Percentiles rank a stretch among this genome's conserved stretches.
Conservation (phyloP, 2,113 vertebrate genomes). For the Bujurquina vittata region DNA sequence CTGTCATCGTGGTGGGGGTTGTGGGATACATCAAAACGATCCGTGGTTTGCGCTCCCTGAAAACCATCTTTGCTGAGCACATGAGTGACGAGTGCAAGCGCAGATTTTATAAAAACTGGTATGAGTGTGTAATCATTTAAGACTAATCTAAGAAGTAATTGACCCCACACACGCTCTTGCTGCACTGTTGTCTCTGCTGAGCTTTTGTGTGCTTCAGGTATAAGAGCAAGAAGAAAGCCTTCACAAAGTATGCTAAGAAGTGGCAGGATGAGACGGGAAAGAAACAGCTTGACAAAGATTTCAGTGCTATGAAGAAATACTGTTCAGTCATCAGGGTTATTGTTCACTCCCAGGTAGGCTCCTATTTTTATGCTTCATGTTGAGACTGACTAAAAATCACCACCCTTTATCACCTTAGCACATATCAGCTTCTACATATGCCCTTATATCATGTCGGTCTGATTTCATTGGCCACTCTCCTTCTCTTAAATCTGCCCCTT, state of each 20-base stretch:
- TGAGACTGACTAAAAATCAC: background rate
- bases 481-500: background rate
- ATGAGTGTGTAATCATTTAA: background rate
- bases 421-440: background rate
- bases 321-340: constrained; percentile 93
- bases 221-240: constrained; percentile 99
- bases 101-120: constrained; percentile 99
- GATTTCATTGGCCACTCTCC: background rate
- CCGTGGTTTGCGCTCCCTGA: constrained; percentile 90
- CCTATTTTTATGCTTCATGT: background rate
- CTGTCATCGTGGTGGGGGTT: constrained; percentile 91
- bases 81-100: constrained; percentile 96
- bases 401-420: background rate
- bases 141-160: background rate
- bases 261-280: constrained; percentile 98
- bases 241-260: constrained; percentile 96
- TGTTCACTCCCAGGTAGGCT: constrained; percentile 90
- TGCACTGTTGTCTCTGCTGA: background rate
- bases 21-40: constrained; percentile 92
- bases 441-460: background rate
- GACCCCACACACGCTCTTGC: fast-evolving
- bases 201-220: constrained; percentile 83
- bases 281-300: constrained; percentile 96
- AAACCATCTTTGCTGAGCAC: constrained; percentile 96
- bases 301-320: constrained; percentile 93